Evolutionary conservation across 2,797 vertebrate genomes (phyloP).

Genomic region (Tragopan temminckii): DNA sequence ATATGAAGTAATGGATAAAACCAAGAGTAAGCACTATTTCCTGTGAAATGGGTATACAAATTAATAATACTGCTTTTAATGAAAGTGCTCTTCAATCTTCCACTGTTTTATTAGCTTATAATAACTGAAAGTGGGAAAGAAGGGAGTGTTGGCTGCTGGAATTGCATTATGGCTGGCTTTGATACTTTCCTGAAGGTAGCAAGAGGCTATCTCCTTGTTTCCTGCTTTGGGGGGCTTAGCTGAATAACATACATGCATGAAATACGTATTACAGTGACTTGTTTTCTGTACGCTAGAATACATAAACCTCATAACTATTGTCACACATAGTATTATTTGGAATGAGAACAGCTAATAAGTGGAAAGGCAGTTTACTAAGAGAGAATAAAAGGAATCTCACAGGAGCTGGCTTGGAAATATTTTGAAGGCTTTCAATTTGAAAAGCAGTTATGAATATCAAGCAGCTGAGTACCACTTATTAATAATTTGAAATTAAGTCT

Average conservation of each 20-base stretch:
- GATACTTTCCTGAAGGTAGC: background rate
- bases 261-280: background rate
- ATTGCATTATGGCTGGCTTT: background rate
- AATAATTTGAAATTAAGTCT: conserved; percentile 66
- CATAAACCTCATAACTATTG: fast-evolving
- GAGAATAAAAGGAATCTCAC: background rate
- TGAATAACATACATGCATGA: background rate
- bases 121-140: background rate
- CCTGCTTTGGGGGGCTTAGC: background rate
- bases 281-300: background rate
- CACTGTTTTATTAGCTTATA: background rate
- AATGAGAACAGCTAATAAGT: background rate
- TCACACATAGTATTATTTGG: fast-evolving
- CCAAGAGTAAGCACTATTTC: background rate
- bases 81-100: background rate
- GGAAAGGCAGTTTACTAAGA: background rate
- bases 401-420: conserved; percentile 3
- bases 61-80: background rate
- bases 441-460: conserved; percentile 27
- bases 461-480: conserved; percentile 61
- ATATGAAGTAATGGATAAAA: background rate
- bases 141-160: background rate
- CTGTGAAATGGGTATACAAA: background rate
- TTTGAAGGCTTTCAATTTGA: conserved; percentile 25
- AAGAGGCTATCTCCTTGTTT: background rate